A percentile compares a stretch with the other conserved stretches of the same genome.
Evolutionary conservation across 2,113 vertebrate species (phyloP).

Genomic region (Heloderma charlesbogerti): DNA sequence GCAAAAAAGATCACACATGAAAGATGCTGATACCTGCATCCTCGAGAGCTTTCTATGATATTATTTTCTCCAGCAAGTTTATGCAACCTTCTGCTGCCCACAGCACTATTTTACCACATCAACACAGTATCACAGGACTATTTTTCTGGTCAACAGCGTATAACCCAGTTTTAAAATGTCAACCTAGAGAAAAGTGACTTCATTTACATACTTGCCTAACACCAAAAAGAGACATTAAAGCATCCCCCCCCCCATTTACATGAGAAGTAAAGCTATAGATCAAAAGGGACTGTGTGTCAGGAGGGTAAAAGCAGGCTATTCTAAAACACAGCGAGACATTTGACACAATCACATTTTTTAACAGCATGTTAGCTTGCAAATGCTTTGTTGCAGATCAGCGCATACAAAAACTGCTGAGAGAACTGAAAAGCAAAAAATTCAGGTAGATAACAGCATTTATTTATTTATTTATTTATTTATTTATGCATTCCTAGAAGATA

Average conservation of each 20-base stretch:
- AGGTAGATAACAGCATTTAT: background rate
- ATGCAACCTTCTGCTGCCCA: slow-evolving; percentile 7
- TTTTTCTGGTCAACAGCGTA: background rate
- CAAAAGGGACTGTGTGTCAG: slow-evolving; percentile 23
- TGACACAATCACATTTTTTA: slow-evolving; percentile 32
- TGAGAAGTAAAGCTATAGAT: slow-evolving; percentile 11
- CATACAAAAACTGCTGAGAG: background rate
- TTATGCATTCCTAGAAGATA: background rate
- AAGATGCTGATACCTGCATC: slow-evolving; percentile 43
- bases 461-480: background rate
- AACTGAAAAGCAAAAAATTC: slow-evolving; percentile 30
- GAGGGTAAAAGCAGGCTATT: accelerated
- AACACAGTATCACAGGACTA: background rate
- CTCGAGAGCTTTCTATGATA: slow-evolving; percentile 13
- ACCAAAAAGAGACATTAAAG: background rate
- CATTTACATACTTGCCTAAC: slow-evolving; percentile 12
- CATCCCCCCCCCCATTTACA: slow-evolving; percentile 1
- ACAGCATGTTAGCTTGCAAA: background rate
- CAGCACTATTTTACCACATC: background rate
- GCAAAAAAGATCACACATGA: slow-evolving; percentile 49
- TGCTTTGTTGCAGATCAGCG: background rate
- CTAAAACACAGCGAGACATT: slow-evolving; percentile 21
- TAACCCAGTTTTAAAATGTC: slow-evolving; percentile 12
- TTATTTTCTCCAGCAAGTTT: slow-evolving; percentile 34
- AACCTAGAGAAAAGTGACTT: slow-evolving; percentile 34